Base-by-base conservation (phyloP, 1,140 invertebrate species). In the Bombus fervidus region DNA sequence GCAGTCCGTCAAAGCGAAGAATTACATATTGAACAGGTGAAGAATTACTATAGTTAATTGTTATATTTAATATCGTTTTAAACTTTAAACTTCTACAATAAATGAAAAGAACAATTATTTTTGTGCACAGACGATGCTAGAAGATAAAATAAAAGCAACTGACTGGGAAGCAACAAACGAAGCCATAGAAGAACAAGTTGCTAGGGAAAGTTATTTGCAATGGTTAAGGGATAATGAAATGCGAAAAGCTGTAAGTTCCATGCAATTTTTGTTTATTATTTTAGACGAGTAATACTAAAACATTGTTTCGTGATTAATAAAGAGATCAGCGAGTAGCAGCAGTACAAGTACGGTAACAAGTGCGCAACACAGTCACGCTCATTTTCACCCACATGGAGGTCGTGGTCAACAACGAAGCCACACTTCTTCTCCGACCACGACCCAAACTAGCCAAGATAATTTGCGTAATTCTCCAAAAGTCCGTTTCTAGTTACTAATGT, bases 151-250 rank as follows among this genome's bases (percentile, higher is more conserved):
- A 43, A 96, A 97, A 93, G 98, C 98, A 71, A 98, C 98, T 66
- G 98, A 99, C 94, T 99, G 98, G 98, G 98, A 99, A 94, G 97
- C 98, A 25, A 99, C 98, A 2, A 98, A 98, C 93, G 98, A 99
- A 94, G 97, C 97, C 43, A 98, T 99, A 80, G 97, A 98, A 92
- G 98, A 99, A 94, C 98, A 99, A 95, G 97, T 98, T 28, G 98
- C 98, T 1, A 95, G 98, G 43, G 98, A 99, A 94, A 98, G 98
- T 82, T 99, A 99, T 93, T 95, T 99, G 72, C 98, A 98, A 93
- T 99, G 97, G 97, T 95, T 98, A 12, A 95, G 97, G 87, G 97
- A 97, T 80, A 97, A 97, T 93, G 97, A 98, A 94, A 95, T 96
- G 91, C 95, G 96, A 86, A 95, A 96, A 88, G 95, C 94, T 87